Evolutionary conservation across 2,797 vertebrate species (phyloP).

Genomic region (Heterohyrax brucei): DNA sequence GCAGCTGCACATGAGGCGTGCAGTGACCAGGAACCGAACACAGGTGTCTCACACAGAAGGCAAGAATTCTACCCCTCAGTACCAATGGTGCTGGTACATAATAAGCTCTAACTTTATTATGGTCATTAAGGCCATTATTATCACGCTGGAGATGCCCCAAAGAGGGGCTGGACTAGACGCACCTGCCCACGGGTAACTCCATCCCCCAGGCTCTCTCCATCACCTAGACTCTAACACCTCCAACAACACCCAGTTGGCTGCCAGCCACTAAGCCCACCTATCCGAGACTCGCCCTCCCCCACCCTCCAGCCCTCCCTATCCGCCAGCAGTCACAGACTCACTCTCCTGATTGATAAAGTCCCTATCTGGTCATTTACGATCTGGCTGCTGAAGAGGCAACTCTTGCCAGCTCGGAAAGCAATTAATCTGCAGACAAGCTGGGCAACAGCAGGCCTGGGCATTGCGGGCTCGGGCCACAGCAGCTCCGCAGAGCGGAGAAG

Average conservation of each 20-base stretch:
- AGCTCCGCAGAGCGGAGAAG: conserved; percentile 98
- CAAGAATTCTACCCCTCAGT: background rate
- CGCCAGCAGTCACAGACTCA: conserved; percentile 93
- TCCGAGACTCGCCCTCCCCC: conserved; percentile 78
- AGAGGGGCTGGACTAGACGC: background rate
- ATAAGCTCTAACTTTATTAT: background rate
- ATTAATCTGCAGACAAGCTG: conserved; percentile 99
- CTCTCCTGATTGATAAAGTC: conserved; percentile 98
- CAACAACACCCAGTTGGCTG: accelerated
- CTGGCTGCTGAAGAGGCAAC: conserved; percentile 97
- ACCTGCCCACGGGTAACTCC: accelerated
- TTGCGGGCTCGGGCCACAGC: conserved; percentile 96
- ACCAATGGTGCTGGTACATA: background rate
- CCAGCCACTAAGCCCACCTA: conserved; percentile 59
- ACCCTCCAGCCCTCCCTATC: conserved; percentile 85
- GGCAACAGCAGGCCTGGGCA: conserved; percentile 98
- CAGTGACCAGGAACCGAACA: background rate
- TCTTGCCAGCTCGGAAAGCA: conserved; percentile 99
- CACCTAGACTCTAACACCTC: too few species aligned
- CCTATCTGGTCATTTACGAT: conserved; percentile 99
- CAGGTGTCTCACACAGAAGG: background rate
- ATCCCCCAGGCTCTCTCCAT: background rate
- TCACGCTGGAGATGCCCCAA: background rate
- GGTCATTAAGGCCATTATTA: background rate
- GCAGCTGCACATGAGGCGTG: background rate